Evolutionary conservation across 1,140 invertebrate species (phyloP), one percentile per base, ranked within the genome.

Genomic region (Plutomurus gul): DNA sequence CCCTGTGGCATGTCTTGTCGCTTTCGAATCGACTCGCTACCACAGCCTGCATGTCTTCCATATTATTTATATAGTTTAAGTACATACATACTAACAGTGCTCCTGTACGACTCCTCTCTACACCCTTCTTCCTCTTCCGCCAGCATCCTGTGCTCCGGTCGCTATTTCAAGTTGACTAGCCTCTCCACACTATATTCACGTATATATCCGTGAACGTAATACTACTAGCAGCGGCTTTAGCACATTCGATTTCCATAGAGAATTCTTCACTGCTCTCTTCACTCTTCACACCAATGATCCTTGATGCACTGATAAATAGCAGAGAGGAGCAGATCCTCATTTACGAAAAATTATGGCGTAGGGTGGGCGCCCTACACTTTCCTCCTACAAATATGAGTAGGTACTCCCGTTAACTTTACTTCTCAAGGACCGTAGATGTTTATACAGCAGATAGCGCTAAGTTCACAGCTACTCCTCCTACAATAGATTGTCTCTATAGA

Each of bases 261-360:
- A 65, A 30, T 65, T 65, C 27, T n/a, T 65, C 20, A 30, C 8
- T 10, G 49, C 49, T 56, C 56, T 65, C 27, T 16, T 65, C 56
- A 65, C 27, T 65, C 56, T 65, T 33, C 56, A 65, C 56, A n/a
- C 36, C 56, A 65, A 65, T 65, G 56, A 65, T 65, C 56, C 56
- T 65, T 33, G 13, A 65, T 65, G 25, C 27, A 30, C 56, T 33
- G 56, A 65, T 65, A 65, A 65, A n/a, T n/a, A n/a, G n/a, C n/a
- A 65, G 51, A 60, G 56, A 25, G 13, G 16, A 30, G 27, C 56
- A 30, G 27, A 65, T 30, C 56, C n/a, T 33, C 56, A 30, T 65
- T 65, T 65, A 65, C 56, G 27, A 65, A 65, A 65, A 65, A 65
- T 65, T 65, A 65, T 65, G 25, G 36, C 27, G 39, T 43, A 43